These are phyloP conservation scores for Heptranchias perlo DNA, from an alignment of 2,113 vertebrate species.

Conservation along the genomic window DNA sequence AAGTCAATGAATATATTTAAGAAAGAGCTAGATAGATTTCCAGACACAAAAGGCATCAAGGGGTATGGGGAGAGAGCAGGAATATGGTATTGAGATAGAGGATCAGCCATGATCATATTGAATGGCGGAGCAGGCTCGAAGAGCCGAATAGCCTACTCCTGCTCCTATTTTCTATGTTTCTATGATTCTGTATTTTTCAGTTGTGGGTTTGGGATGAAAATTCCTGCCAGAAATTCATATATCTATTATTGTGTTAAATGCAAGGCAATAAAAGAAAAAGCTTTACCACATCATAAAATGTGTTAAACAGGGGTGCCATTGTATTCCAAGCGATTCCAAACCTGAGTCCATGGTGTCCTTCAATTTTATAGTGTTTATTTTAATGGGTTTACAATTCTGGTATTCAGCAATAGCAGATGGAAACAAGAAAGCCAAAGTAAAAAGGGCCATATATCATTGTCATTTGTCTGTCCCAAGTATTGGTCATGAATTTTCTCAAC, in stretches of 20 bases:
- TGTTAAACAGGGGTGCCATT: background rate
- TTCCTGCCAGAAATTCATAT: background rate
- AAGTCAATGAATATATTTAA: too few species aligned
- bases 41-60: too few species aligned
- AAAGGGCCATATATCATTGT: background rate
- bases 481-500: background rate
- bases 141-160: too few species aligned
- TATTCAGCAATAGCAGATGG: background rate
- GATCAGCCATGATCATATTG: too few species aligned
- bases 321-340: background rate
- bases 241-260: background rate
- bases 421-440: background rate
- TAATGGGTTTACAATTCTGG: background rate
- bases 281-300: background rate
- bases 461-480: background rate
- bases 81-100: too few species aligned
- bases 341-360: background rate
- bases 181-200: too few species aligned
- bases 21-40: too few species aligned
- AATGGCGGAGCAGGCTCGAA: too few species aligned
- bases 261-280: background rate
- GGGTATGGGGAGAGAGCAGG: too few species aligned
- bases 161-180: too few species aligned
- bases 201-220: background rate
- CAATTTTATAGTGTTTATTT: background rate